Percentiles rank a stretch among this genome's conserved stretches.
phyloP scores from a whole-genome alignment of 2,797 vertebrate genomes.

The Onychomys torridus region DNA sequence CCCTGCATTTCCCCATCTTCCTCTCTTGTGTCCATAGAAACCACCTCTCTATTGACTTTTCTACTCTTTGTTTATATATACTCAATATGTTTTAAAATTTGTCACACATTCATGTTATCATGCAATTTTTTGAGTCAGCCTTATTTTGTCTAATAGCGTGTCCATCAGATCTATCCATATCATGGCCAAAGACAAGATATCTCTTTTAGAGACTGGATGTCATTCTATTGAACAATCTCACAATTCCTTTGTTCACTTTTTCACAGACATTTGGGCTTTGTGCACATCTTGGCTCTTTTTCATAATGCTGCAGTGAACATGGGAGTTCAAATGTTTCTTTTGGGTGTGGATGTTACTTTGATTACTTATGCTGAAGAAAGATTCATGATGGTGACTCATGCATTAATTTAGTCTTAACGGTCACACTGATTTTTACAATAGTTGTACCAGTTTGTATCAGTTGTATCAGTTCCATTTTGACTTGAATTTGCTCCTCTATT shows the following conservation, averaged over 20 bases:
- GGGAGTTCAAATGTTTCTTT: background rate
- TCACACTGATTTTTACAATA: background rate
- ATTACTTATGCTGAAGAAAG: background rate
- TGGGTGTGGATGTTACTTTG: background rate
- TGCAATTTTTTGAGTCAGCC: background rate
- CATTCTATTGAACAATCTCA: background rate
- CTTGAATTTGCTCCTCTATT: slow-evolving; percentile 4
- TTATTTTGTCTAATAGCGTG: background rate
- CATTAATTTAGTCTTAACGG: background rate
- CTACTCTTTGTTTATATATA: background rate
- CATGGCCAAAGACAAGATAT: background rate
- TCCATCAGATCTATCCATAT: background rate
- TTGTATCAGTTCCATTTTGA: background rate
- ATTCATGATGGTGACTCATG: background rate
- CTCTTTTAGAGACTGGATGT: background rate
- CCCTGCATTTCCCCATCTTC: background rate
- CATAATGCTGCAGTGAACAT: background rate
- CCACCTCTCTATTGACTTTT: background rate
- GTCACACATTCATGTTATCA: background rate
- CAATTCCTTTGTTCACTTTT: background rate
- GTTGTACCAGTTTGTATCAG: background rate
- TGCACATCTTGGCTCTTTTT: background rate
- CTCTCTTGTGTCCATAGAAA: background rate
- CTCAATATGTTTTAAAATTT: background rate
- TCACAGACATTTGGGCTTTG: background rate